Conservation (phyloP, 2,888 invertebrate species). For the Tetramorium bicarinatum region DNA sequence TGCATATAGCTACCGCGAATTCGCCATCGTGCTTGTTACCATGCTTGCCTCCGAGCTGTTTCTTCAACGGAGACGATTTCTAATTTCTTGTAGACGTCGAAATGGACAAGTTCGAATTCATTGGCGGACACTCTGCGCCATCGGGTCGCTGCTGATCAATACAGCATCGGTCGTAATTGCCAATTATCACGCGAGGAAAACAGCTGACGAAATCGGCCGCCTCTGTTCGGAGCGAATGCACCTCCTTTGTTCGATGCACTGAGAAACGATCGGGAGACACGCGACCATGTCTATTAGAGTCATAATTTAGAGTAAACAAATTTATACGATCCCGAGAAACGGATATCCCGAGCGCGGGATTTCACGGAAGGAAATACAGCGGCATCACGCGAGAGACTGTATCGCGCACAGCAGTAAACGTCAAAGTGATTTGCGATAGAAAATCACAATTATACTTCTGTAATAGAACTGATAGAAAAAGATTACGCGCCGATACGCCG, state of each 20-base stretch:
- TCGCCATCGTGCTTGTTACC: not conserved
- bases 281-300: slow-evolving; percentile 56
- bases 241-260: slow-evolving; percentile 34
- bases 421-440: slow-evolving; percentile 49
- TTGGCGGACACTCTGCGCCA: slow-evolving; percentile 18
- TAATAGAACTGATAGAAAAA: slow-evolving; percentile 16
- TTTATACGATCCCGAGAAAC: slow-evolving; percentile 44
- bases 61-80: slow-evolving; percentile 51
- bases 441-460: slow-evolving; percentile 46
- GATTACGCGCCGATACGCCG: slow-evolving; percentile 14
- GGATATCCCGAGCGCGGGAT: slow-evolving; percentile 19
- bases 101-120: slow-evolving; percentile 19
- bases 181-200: slow-evolving; percentile 65
- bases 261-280: slow-evolving; percentile 60
- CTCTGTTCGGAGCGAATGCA: slow-evolving; percentile 38
- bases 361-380: slow-evolving; percentile 42
- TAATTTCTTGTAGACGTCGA: slow-evolving; percentile 48
- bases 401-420: slow-evolving; percentile 31
- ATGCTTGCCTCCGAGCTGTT: not conserved
- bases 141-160: slow-evolving; percentile 60
- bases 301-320: slow-evolving; percentile 53
- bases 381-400: slow-evolving; percentile 44
- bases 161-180: slow-evolving; percentile 56
- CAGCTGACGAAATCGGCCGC: slow-evolving; percentile 61
- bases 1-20: slow-evolving; percentile 35